Conservation (phyloP, 2,888 invertebrate genomes). For the Caenorhabditis parvicauda region DNA sequence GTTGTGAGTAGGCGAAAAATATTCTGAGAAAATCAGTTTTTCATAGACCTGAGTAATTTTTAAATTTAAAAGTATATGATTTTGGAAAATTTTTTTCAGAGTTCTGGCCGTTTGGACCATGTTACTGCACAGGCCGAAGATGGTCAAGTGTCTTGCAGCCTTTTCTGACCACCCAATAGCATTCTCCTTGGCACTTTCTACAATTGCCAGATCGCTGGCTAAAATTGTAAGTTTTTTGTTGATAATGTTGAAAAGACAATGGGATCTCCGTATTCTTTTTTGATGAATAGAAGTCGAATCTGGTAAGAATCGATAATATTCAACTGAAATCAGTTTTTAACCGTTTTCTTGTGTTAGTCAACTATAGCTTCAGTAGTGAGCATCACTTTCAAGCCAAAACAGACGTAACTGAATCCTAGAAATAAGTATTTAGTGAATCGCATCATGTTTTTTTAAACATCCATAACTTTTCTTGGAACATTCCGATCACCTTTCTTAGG, state of each 20-base stretch:
- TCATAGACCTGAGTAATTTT: too few species aligned
- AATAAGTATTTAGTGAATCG: too few species aligned
- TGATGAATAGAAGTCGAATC: background rate
- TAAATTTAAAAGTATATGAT: too few species aligned
- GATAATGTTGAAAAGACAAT: background rate
- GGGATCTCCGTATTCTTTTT: background rate
- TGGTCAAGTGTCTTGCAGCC: constrained; percentile 52
- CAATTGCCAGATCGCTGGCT: constrained; percentile 45
- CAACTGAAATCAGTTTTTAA: background rate
- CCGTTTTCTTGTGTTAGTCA: too few species aligned
- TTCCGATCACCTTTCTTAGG: too few species aligned
- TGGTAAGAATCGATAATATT: background rate
- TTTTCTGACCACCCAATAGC: constrained; percentile 53
- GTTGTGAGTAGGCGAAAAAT: too few species aligned
- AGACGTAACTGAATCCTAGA: too few species aligned
- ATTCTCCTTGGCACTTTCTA: constrained; percentile 45
- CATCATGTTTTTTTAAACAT: too few species aligned
- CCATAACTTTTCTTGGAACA: too few species aligned
- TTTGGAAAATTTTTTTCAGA: background rate
- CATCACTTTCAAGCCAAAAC: too few species aligned
- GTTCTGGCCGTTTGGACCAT: constrained; percentile 41
- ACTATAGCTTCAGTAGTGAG: too few species aligned
- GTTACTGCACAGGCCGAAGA: constrained; percentile 44
- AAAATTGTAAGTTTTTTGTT: constrained; percentile 35
- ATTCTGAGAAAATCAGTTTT: too few species aligned